phyloP scores from a whole-genome alignment of 2,888 invertebrate species.

The Steinernema carpocapsae region DNA sequence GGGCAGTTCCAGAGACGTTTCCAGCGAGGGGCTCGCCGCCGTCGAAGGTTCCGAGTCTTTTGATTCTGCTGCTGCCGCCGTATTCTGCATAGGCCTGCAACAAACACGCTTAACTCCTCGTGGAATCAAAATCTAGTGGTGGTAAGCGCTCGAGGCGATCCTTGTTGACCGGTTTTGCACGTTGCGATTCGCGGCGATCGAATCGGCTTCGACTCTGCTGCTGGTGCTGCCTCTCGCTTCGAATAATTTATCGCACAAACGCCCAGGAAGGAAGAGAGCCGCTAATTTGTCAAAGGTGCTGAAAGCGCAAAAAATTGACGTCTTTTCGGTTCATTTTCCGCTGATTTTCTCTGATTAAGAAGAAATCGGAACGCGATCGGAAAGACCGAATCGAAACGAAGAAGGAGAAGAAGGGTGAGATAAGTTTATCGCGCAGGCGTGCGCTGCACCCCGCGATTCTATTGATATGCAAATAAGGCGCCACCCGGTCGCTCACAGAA shows the following conservation, averaged over 20 bases:
- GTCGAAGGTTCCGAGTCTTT: not conserved
- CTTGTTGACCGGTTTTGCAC: conserved; percentile 29
- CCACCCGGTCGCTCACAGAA: too few species aligned
- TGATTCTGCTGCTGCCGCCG: not conserved
- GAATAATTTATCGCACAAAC: conserved; percentile 31
- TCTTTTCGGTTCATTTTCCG: not conserved
- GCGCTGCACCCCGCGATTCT: not conserved
- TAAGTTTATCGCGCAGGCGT: not conserved
- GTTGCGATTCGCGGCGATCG: conserved; percentile 30
- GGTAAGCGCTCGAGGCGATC: conserved; percentile 33
- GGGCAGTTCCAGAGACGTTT: not conserved
- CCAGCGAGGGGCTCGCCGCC: not conserved
- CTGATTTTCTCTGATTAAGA: not conserved
- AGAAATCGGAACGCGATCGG: conserved; percentile 8
- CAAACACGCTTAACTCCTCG: conserved; percentile 17
- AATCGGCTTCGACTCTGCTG: conserved; percentile 8
- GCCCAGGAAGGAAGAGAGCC: not conserved
- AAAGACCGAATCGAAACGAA: not conserved
- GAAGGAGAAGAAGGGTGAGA: not conserved
- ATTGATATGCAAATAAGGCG: too few species aligned
- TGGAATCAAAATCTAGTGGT: not conserved
- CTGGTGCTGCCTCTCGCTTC: conserved; percentile 9
- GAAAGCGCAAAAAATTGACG: not conserved
- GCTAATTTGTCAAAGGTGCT: not conserved
- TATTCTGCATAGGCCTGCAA: conserved; percentile 12